A percentile compares a stretch with the other conserved stretches of the same genome.
These are phyloP conservation scores for Entomyzon cyanotis DNA, from an alignment of 2,113 vertebrate species.

Conservation along the genomic window DNA sequence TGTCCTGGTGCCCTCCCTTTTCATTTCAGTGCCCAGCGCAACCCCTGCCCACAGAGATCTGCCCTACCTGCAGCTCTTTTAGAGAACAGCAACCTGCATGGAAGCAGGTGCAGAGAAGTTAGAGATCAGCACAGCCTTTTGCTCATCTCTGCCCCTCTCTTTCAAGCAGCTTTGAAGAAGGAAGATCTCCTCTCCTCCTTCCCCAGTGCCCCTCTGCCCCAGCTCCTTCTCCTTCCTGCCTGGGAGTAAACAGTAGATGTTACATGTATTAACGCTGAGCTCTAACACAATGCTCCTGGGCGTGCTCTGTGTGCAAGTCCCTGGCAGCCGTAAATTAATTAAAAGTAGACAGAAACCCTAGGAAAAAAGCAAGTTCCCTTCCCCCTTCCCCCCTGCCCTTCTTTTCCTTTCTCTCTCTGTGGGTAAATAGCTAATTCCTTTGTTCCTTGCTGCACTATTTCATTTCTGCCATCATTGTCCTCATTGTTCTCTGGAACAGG, in stretches of 20 bases:
- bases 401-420: constrained; percentile 69
- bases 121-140: neutral
- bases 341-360: constrained; percentile 79
- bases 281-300: constrained; percentile 29
- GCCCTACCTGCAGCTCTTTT: neutral
- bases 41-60: neutral
- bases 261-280: constrained; percentile 28
- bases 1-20: neutral
- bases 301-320: constrained; percentile 57
- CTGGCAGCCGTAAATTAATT: constrained; percentile 82
- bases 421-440: constrained; percentile 85
- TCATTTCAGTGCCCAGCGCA: neutral
- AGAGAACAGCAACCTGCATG: neutral
- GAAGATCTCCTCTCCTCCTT: constrained; percentile 21
- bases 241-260: constrained; percentile 57
- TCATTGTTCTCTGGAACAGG: constrained; percentile 87
- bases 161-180: neutral
- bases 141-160: neutral
- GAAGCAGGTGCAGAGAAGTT: neutral
- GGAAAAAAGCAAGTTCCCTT: constrained; percentile 65
- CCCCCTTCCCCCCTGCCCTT: constrained; percentile 8
- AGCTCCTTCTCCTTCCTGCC: constrained; percentile 5
- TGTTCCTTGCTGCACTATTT: constrained; percentile 82
- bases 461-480: constrained; percentile 84
- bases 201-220: neutral